Percentiles rank a stretch among this genome's conserved stretches.
These are phyloP conservation scores for Drosophila orena DNA, from an alignment of 1,140 invertebrate genomes.

Conservation along the genomic window DNA sequence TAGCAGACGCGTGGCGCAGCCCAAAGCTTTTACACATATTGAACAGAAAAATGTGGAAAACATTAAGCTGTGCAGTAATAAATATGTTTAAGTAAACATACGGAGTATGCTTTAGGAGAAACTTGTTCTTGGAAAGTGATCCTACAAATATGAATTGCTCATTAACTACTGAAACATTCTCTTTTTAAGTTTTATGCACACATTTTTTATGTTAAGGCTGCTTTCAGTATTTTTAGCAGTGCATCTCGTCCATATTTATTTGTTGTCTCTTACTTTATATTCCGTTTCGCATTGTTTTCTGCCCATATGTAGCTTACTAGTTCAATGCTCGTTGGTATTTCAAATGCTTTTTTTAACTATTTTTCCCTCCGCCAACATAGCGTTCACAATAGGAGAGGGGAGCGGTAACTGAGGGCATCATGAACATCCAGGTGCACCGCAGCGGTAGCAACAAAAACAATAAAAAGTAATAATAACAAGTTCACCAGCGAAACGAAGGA, in stretches of 20 bases:
- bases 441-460: conserved; percentile 29
- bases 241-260: conserved; percentile 24
- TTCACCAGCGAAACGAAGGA: conserved; percentile 25
- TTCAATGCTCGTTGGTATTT: conserved; percentile 37
- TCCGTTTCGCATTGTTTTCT: conserved; percentile 9
- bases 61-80: too few relatives aligned
- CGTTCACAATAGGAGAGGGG: conserved; percentile 3
- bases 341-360: conserved; percentile 18
- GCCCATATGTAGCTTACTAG: conserved; percentile 32
- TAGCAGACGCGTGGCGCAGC: conserved; percentile 32
- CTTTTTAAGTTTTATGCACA: too few relatives aligned
- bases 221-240: neutral
- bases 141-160: too few relatives aligned
- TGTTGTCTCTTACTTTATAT: conserved; percentile 15
- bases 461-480: conserved; percentile 32
- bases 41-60: neutral
- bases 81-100: too few relatives aligned
- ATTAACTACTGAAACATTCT: too few relatives aligned
- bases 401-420: too few relatives aligned
- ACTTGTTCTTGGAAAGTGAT: too few relatives aligned
- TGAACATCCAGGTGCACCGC: conserved; percentile 66
- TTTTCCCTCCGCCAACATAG: conserved; percentile 16
- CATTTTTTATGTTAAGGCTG: too few relatives aligned
- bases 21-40: conserved; percentile 26
- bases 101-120: too few relatives aligned